Evolutionary conservation across 2,888 invertebrate species (phyloP).

Genomic region (Caradrina kadenii): DNA sequence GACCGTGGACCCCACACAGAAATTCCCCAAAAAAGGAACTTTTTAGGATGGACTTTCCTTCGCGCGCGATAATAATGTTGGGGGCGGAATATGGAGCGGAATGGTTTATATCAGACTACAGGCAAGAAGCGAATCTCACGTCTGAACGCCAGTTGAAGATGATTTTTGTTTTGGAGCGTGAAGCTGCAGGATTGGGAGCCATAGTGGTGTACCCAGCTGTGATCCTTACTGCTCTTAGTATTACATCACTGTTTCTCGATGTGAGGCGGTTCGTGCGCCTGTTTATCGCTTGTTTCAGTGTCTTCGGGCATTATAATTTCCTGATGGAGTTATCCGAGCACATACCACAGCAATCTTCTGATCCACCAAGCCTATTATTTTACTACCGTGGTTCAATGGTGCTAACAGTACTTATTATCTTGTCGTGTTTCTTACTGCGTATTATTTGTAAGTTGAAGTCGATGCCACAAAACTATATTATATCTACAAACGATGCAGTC

Average conservation of each 20-base stretch:
- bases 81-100: slow-evolving; percentile 68
- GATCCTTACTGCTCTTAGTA: slow-evolving; percentile 65
- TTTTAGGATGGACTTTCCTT: slow-evolving; percentile 53
- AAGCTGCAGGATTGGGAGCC: slow-evolving; percentile 67
- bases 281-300: slow-evolving; percentile 65
- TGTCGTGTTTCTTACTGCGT: slow-evolving; percentile 65
- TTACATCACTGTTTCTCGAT: slow-evolving; percentile 68
- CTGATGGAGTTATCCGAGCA: slow-evolving; percentile 58
- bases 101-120: slow-evolving; percentile 73
- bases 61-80: slow-evolving; percentile 52
- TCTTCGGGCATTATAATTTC: slow-evolving; percentile 70
- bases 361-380: slow-evolving; percentile 69
- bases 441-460: slow-evolving; percentile 56
- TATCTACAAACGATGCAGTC: slow-evolving; percentile 62
- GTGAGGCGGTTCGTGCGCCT: slow-evolving; percentile 63
- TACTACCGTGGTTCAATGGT: slow-evolving; percentile 71
- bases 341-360: slow-evolving; percentile 66
- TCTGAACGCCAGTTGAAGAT: slow-evolving; percentile 63
- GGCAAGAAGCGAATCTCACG: slow-evolving; percentile 51
- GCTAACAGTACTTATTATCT: slow-evolving; percentile 61
- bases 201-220: slow-evolving; percentile 70
- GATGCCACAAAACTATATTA: slow-evolving; percentile 61
- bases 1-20: slow-evolving; percentile 6
- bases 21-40: not conserved
- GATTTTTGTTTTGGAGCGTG: slow-evolving; percentile 71